Evolutionary conservation across 92 coral and sea anemone genomes (phyloP).

Genomic region (Bergia sp.): DNA sequence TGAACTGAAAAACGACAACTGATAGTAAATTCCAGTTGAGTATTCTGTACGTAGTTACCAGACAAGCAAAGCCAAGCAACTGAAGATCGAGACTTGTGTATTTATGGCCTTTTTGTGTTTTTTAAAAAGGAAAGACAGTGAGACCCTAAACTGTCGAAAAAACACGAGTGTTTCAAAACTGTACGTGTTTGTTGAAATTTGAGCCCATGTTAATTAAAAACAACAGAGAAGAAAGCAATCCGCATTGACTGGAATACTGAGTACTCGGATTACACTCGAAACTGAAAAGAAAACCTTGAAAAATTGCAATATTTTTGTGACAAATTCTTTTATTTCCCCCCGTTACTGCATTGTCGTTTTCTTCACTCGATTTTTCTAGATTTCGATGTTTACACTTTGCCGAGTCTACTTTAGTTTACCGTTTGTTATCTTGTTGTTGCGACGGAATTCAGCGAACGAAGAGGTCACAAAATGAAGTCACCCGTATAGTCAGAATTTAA

Average conservation of each 20-base stretch:
- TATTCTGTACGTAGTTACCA: no score
- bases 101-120: not conserved
- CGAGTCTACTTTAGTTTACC: not conserved
- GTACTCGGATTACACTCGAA: not conserved
- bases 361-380: not conserved
- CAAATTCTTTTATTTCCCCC: not conserved
- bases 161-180: not conserved
- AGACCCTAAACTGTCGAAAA: not conserved
- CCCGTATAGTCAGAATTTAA: constrained; percentile 1
- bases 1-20: no score
- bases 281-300: not conserved
- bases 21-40: no score
- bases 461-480: constrained; percentile 19
- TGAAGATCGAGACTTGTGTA: not conserved
- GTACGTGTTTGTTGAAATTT: not conserved
- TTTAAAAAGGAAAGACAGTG: no score
- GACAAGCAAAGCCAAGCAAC: no score
- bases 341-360: not conserved
- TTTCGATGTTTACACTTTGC: not conserved
- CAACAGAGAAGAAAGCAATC: not conserved
- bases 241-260: no score
- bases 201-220: not conserved
- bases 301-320: not conserved
- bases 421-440: not conserved
- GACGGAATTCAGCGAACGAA: constrained; percentile 11